Base-by-base conservation (phyloP, 2,888 invertebrate species). In the Stratiomys singularior region DNA sequence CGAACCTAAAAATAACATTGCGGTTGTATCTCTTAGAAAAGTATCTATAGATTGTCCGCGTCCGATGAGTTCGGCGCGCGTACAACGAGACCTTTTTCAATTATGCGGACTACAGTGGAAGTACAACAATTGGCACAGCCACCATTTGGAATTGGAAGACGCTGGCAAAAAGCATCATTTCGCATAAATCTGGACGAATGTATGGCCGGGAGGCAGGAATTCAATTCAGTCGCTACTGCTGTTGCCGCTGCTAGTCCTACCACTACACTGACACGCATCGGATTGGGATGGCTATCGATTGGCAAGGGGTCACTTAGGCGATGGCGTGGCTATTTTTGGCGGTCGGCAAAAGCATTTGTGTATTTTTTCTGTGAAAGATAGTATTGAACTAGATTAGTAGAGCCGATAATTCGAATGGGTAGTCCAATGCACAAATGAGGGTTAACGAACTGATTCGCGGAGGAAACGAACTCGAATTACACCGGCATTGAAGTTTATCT, bases 141-240 rank as follows among this genome's bases (percentile, higher is more conserved):
- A 60, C 21, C 60, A 23, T 11, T 60, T 60, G 21, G 21, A 60
- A 60, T 60, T 60, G 60, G 37, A 60, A 60, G 60, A 60, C 21
- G 15, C 52, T 52, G 15, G 52, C 18, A 18, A 18, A 52, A 60
- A 60, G 21, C 21, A 60, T 11, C 13, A 60, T 60, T 60, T 60
- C 25, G 25, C 60, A 60, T 60, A 60, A 60, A 18, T 60, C 60
- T 60, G 60, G 60, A 60, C 21, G 21, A 18, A 60, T 1, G 21
- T 18, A n/a, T 4, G 60, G 25, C 60, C 2, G 4, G 60, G 23
- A 60, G 37, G 37, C 37, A 37, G 37, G 9, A 37, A 37, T 37
- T 37, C 60, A 25, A 60, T 23, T 23, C 25, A 25, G 21, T 23
- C 60, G 23, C 13, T 25, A 21, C 60, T 23, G 9, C 56, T n/a